These are phyloP conservation scores for Rhodinocichla rosea DNA, from an alignment of 2,113 vertebrate genomes.

Conservation along the genomic window DNA sequence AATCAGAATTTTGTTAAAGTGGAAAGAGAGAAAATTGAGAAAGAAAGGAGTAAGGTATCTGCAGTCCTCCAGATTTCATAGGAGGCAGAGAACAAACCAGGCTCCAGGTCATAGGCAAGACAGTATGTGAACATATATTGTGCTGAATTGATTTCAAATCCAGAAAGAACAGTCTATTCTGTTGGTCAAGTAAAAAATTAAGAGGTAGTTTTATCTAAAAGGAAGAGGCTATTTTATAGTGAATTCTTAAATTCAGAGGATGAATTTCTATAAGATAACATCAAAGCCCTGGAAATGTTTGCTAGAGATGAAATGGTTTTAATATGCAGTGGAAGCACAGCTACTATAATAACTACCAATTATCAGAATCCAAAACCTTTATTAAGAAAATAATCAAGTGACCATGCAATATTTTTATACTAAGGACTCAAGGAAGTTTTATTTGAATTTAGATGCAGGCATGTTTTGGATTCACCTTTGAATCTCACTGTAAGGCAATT, in stretches of 20 bases:
- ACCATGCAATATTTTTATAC: not conserved
- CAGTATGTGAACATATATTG: not conserved
- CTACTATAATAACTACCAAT: not conserved
- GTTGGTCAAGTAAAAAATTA: not conserved
- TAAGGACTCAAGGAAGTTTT: not conserved
- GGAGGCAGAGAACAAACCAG: not conserved
- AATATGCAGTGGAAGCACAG: not conserved
- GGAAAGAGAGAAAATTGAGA: not conserved
- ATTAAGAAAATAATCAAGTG: not conserved
- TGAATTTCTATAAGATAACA: not conserved
- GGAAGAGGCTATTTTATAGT: not conserved
- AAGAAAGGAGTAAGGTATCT: not conserved
- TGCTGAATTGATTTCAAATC: not conserved
- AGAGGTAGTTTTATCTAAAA: not conserved
- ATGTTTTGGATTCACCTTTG: not conserved
- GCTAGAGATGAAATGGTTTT: not conserved
- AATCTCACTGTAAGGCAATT: not conserved
- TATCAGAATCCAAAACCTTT: not conserved
- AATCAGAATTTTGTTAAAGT: not conserved
- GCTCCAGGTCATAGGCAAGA: not conserved
- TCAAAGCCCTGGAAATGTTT: not conserved
- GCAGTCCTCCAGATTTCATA: not conserved
- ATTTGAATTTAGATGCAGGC: not conserved
- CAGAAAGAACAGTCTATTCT: not conserved
- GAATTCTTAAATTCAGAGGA: not conserved